Percentiles rank a stretch among this genome's conserved stretches.
These are phyloP conservation scores for Monopterus albus DNA, from an alignment of 2,113 vertebrate genomes.

Conservation along the genomic window DNA sequence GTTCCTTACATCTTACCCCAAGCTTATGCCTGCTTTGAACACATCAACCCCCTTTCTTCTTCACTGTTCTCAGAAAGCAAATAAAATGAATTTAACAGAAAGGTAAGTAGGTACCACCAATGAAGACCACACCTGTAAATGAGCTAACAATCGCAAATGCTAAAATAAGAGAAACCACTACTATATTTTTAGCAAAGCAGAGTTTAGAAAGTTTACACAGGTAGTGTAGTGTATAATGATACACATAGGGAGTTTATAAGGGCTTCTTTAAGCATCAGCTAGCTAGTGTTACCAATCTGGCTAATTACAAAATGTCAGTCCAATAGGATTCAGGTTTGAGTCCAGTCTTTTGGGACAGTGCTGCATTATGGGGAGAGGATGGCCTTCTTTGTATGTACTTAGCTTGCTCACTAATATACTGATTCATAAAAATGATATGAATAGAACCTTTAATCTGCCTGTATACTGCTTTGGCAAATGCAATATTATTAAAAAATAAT, in stretches of 20 bases:
- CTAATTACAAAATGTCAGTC: slow-evolving; percentile 36
- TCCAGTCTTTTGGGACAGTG: slow-evolving; percentile 1
- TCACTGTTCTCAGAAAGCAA: not conserved
- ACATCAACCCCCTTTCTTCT: not conserved
- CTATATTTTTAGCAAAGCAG: slow-evolving; percentile 51
- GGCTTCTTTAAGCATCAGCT: slow-evolving; percentile 34
- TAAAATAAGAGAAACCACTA: slow-evolving; percentile 39
- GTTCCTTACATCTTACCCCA: not conserved
- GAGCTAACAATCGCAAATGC: slow-evolving; percentile 37
- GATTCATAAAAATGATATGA: not conserved
- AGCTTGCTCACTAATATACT: not conserved
- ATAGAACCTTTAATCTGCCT: not conserved
- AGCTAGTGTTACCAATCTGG: slow-evolving; percentile 2
- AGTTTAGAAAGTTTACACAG: slow-evolving; percentile 36
- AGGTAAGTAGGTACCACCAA: slow-evolving; percentile 22
- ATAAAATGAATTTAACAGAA: slow-evolving; percentile 31
- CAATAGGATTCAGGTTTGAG: slow-evolving; percentile 1
- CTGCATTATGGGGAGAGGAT: not conserved
- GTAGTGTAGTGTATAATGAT: slow-evolving; percentile 52
- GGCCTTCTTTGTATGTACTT: too few species aligned
- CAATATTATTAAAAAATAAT: slow-evolving; percentile 13
- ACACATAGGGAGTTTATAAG: slow-evolving; percentile 27
- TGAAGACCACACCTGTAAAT: slow-evolving; percentile 51
- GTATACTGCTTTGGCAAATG: not conserved
- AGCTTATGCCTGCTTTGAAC: not conserved